Evolutionary conservation across 2,888 invertebrate genomes (phyloP).

Genomic region (Drosophila suboccidentalis): DNA sequence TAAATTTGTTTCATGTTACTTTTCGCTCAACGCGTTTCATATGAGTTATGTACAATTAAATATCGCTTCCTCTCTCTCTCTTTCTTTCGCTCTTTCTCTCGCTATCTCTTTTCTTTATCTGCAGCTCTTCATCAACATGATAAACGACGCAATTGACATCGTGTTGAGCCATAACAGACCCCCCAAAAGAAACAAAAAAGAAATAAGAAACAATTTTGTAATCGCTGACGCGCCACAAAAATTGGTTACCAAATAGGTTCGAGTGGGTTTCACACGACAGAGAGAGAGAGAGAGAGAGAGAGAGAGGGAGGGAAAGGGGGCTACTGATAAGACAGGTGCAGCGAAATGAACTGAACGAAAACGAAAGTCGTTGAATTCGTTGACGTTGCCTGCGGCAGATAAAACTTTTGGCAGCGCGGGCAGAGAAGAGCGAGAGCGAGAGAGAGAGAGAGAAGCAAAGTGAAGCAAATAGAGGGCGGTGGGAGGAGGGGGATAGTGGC

Average conservation of each 20-base stretch:
- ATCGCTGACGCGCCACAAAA: slow-evolving; percentile 45
- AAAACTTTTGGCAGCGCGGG: slow-evolving; percentile 46
- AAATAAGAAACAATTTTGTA: slow-evolving; percentile 48
- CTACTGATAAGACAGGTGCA: slow-evolving; percentile 59
- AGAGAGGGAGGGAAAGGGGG: too few species aligned
- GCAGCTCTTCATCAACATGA: slow-evolving; percentile 25
- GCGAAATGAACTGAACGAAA: slow-evolving; percentile 43
- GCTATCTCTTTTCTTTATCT: slow-evolving; percentile 1
- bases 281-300: background rate
- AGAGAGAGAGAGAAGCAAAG: background rate
- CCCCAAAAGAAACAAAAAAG: slow-evolving; percentile 19
- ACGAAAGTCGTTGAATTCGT: slow-evolving; percentile 49
- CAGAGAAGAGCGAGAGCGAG: too few species aligned
- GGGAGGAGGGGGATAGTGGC: background rate
- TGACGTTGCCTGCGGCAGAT: slow-evolving; percentile 49
- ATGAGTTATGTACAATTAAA: slow-evolving; percentile 12
- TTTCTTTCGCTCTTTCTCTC: background rate
- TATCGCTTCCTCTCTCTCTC: background rate
- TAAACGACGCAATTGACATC: slow-evolving; percentile 60
- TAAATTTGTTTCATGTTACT: slow-evolving; percentile 8
- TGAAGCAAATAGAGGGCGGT: background rate
- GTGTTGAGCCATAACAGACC: slow-evolving; percentile 47
- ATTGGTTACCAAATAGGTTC: slow-evolving; percentile 57
- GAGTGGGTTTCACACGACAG: slow-evolving; percentile 31
- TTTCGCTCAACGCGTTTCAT: background rate